Percentiles rank a stretch among this genome's conserved stretches.
These are phyloP conservation scores for Andrena bucephala DNA, from an alignment of 2,888 invertebrate genomes.

Conservation along the genomic window DNA sequence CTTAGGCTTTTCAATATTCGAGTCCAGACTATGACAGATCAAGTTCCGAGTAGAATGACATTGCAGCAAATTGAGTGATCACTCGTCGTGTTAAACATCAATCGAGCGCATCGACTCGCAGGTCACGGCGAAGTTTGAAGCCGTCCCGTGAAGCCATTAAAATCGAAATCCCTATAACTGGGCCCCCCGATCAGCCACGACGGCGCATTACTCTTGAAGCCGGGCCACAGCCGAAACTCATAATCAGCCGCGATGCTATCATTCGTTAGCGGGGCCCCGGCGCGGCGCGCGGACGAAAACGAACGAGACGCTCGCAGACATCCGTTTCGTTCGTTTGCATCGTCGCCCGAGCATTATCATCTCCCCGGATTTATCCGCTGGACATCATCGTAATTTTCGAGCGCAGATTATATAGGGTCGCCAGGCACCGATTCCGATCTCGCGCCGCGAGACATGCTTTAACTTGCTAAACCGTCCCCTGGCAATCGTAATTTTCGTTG, in stretches of 20 bases:
- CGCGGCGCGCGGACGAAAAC: not conserved
- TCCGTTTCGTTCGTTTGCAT: constrained; percentile 49
- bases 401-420: constrained; percentile 60
- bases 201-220: not conserved
- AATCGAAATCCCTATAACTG: not conserved
- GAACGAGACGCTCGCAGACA: constrained; percentile 15
- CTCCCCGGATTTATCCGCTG: constrained; percentile 49
- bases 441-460: constrained; percentile 62
- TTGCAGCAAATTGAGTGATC: not conserved
- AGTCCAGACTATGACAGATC: too few species aligned
- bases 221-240: constrained; percentile 24
- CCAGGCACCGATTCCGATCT: constrained; percentile 61
- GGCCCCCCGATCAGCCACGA: constrained; percentile 16
- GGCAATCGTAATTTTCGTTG: constrained; percentile 59
- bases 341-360: constrained; percentile 57
- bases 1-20: too few species aligned
- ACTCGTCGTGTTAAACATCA: not conserved
- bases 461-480: constrained; percentile 53
- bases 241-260: constrained; percentile 48
- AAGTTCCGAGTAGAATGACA: too few species aligned
- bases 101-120: not conserved
- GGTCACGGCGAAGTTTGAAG: constrained; percentile 1
- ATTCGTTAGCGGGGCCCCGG: constrained; percentile 22
- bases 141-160: constrained; percentile 15
- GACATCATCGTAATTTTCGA: constrained; percentile 64